These are phyloP conservation scores for Phycodurus eques DNA, from an alignment of 2,113 vertebrate genomes.

Conservation along the genomic window DNA sequence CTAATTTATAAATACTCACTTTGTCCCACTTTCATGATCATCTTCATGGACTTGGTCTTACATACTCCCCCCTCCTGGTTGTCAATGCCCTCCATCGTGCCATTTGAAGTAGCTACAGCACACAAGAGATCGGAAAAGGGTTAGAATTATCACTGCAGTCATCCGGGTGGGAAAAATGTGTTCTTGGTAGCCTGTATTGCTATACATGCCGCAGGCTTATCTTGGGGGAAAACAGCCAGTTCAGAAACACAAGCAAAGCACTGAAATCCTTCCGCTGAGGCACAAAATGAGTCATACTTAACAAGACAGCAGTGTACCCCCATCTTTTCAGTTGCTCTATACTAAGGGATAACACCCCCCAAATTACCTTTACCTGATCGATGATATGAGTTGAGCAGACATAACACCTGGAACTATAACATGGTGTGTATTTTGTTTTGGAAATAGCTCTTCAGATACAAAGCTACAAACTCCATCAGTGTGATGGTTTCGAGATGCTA, in stretches of 20 bases:
- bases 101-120: slow-evolving; percentile 90
- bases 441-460: too few relatives aligned
- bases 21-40: slow-evolving; percentile 99
- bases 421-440: too few relatives aligned
- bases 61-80: slow-evolving; percentile 99
- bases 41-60: slow-evolving; percentile 99
- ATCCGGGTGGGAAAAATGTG: neutral
- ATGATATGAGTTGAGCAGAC: neutral
- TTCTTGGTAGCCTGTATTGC: slow-evolving; percentile 3
- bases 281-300: slow-evolving; percentile 43
- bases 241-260: slow-evolving; percentile 27
- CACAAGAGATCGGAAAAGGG: slow-evolving; percentile 11
- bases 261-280: slow-evolving; percentile 9
- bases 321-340: slow-evolving; percentile 26
- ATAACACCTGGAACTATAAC: too few relatives aligned
- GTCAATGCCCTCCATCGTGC: slow-evolving; percentile 97
- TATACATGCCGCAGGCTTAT: slow-evolving; percentile 9
- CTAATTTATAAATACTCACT: slow-evolving; percentile 78
- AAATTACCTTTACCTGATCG: slow-evolving; percentile 43
- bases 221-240: slow-evolving; percentile 30
- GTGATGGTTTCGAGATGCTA: neutral
- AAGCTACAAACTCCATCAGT: neutral
- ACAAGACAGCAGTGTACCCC: slow-evolving; percentile 51
- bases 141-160: slow-evolving; percentile 12
- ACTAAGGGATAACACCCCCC: slow-evolving; percentile 31